Evolutionary conservation across 2,113 vertebrate genomes (phyloP), one percentile per base, ranked within the genome.

Genomic region (Canis aureus): DNA sequence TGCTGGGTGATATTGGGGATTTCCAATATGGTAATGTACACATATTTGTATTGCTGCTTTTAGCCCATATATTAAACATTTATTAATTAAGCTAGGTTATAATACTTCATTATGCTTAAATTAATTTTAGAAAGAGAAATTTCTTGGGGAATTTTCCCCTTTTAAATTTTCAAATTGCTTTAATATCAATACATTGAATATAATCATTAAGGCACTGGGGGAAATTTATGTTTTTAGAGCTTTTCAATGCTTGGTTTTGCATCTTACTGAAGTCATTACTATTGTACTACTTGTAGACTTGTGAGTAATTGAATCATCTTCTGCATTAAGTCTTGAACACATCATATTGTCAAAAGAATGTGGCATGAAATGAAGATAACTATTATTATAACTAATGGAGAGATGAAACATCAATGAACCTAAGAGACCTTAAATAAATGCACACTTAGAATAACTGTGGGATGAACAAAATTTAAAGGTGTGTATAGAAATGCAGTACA

Each of bases 151-250:
- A 57, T 92, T 82, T 67, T n/a, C 3, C 23, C 15, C 23, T 22
- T 12, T 86, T 35, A 95, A 92, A 87, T 49, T 73, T 97, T 83
- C n/a, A 59, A 74, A 86, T 43, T 62, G n/a, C 2, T 97, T 91
- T 85, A 74, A 53, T 55, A 51, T 29, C 19, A 76, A 69, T 89
- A 87, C 74, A 91, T 57, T 94, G 87, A 89, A 89, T 91, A 25
- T 3, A 69, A 96, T 22, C 19, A 80, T 76, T 90, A 88, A 60
- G 57, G 27, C 32, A 80, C 1, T 84, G 27, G 53, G 51, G 60
- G 23, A 91, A 92, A 0, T 35, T 60, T 69, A 91, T n/a, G 38
- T 2, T 73, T 83, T 86, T 15, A 27, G 57, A 57, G n/a, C 67
- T 83, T 38, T 86, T 43, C 76, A 82, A 38, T 49, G 35, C n/a